These are phyloP conservation scores for Semicossyphus pulcher DNA, from an alignment of 2,113 vertebrate species.

Conservation along the genomic window DNA sequence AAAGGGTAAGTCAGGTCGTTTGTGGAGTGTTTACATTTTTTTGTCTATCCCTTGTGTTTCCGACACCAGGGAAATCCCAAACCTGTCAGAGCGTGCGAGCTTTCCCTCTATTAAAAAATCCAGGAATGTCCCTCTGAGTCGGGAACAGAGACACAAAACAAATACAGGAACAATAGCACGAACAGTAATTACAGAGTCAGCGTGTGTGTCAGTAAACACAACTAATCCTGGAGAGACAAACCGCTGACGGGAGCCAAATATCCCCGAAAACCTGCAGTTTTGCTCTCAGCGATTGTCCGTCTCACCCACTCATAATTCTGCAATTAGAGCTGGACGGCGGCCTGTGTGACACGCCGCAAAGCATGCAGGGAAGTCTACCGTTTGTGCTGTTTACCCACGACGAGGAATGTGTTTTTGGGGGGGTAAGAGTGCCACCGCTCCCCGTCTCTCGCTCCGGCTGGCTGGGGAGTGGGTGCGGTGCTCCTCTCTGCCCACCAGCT, in stretches of 20 bases:
- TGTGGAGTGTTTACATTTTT: constrained; percentile 9
- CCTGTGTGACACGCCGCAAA: constrained; percentile 20
- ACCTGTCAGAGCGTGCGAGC: constrained; percentile 41
- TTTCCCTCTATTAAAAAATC: constrained; percentile 41
- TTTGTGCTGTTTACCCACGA: constrained; percentile 43
- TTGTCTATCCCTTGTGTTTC: neutral
- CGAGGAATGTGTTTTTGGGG: constrained; percentile 25
- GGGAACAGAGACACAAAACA: constrained; percentile 60
- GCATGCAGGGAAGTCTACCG: constrained; percentile 29
- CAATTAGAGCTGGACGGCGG: constrained; percentile 28
- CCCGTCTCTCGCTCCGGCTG: constrained; percentile 15
- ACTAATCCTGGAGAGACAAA: constrained; percentile 33
- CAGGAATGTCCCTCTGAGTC: constrained; percentile 61
- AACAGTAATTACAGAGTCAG: constrained; percentile 45
- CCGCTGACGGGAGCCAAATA: constrained; percentile 10
- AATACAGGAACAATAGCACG: constrained; percentile 53
- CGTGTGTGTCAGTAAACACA: constrained; percentile 41
- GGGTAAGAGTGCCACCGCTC: constrained; percentile 43
- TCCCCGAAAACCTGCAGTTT: neutral
- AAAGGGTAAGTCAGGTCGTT: neutral
- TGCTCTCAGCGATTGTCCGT: constrained; percentile 7
- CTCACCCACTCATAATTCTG: constrained; percentile 9
- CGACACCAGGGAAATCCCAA: constrained; percentile 6
- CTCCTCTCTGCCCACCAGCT: constrained; percentile 74
- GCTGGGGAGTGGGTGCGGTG: constrained; percentile 65